A percentile compares a stretch with the other conserved stretches of the same genome.
Conservation (phyloP, 2,113 vertebrate genomes). For the Prunella fulvescens region DNA sequence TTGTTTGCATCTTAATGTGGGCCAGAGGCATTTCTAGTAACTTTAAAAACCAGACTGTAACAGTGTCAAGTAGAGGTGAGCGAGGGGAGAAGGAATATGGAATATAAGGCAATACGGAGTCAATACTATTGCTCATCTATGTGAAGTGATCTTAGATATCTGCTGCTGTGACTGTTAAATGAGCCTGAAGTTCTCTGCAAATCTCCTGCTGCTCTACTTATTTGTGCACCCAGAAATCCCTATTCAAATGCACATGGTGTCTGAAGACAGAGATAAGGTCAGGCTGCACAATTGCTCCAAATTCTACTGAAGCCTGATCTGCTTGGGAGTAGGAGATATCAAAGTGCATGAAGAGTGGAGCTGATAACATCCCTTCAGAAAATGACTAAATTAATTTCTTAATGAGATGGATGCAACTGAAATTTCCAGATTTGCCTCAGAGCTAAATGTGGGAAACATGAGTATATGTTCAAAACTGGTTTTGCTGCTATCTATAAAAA, state of each 20-base stretch:
- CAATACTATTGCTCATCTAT: not conserved
- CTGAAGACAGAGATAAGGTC: not conserved
- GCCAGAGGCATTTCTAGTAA: not conserved
- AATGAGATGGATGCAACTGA: not conserved
- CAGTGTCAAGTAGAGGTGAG: not conserved
- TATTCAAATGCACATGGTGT: not conserved
- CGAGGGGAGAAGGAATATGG: not conserved
- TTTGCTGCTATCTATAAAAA: not conserved
- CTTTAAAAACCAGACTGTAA: not conserved
- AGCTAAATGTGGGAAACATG: not conserved
- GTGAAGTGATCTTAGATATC: not conserved
- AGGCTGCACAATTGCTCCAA: not conserved
- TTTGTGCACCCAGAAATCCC: not conserved
- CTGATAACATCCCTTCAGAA: not conserved
- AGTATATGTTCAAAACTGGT: not conserved
- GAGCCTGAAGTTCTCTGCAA: not conserved
- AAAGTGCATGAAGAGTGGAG: not conserved
- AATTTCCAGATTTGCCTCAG: not conserved
- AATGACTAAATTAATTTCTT: not conserved
- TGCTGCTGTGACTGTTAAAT: not conserved
- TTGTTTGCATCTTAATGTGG: fast-evolving
- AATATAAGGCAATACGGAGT: not conserved
- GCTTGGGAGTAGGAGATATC: not conserved
- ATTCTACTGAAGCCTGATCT: not conserved
- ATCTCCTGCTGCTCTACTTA: not conserved